Percentiles rank a stretch among this genome's conserved stretches.
Conservation (phyloP, 2,797 vertebrate species). For the Tenualosa thibaudeaui region DNA sequence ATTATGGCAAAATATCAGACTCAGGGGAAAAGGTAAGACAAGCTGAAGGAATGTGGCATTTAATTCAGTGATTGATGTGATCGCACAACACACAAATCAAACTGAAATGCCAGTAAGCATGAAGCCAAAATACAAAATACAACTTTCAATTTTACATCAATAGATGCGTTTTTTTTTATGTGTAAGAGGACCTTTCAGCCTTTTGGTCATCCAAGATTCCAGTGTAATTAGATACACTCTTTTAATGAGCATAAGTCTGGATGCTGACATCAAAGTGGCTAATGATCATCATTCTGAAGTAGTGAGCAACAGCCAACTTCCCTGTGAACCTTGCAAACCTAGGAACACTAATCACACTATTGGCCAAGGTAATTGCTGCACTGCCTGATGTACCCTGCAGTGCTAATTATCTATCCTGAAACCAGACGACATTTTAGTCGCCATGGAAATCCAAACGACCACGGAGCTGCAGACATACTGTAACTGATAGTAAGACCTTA, state of each 20-base stretch:
- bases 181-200: not conserved
- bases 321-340: slow-evolving; percentile 56
- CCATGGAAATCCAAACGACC: not conserved
- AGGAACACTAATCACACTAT: slow-evolving; percentile 63
- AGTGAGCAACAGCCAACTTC: slow-evolving; percentile 40
- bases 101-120: not conserved
- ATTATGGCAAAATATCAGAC: too few relatives aligned
- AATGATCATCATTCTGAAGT: slow-evolving; percentile 55
- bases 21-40: too few relatives aligned
- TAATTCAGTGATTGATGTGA: not conserved
- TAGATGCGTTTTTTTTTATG: not conserved
- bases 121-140: not conserved
- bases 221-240: slow-evolving; percentile 42
- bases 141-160: not conserved
- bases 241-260: slow-evolving; percentile 57
- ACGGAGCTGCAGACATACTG: not conserved
- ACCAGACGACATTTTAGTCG: not conserved
- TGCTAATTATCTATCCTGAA: slow-evolving; percentile 60
- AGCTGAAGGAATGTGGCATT: not conserved
- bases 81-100: not conserved
- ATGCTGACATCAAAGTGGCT: slow-evolving; percentile 54
- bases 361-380: slow-evolving; percentile 59
- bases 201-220: not conserved
- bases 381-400: slow-evolving; percentile 54
- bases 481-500: not conserved